Conservation (phyloP, 2,113 vertebrate genomes). For the Notothenia coriiceps region DNA sequence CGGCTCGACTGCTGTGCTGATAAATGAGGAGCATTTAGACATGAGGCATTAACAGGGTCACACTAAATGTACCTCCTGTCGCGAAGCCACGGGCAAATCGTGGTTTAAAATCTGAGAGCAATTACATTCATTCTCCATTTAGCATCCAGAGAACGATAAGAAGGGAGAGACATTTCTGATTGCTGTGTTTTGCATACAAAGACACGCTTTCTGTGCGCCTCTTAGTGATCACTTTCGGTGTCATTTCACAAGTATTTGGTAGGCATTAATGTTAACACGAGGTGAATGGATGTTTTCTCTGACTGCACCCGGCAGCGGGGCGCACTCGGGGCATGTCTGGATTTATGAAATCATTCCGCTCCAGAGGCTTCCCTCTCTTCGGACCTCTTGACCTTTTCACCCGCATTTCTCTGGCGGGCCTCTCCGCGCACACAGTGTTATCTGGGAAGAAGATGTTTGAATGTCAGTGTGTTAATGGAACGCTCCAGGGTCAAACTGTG, state of each 20-base stretch:
- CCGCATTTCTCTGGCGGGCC: slow-evolving; percentile 21
- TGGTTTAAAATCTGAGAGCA: neutral
- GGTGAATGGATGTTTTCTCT: slow-evolving; percentile 7
- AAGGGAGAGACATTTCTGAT: neutral
- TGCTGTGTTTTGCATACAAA: neutral
- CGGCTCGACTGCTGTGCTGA: slow-evolving; percentile 18
- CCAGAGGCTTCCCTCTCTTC: slow-evolving; percentile 31
- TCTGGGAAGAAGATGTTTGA: slow-evolving; percentile 21
- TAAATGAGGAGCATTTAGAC: slow-evolving; percentile 27
- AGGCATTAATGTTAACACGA: neutral
- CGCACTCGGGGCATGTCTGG: neutral
- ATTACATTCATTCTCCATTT: neutral
- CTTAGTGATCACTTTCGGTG: neutral
- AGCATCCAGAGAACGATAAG: neutral
- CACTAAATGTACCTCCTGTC: slow-evolving; percentile 45
- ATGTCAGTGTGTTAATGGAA: slow-evolving; percentile 51
- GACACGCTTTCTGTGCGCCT: too few relatives aligned
- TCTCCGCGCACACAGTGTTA: slow-evolving; percentile 18
- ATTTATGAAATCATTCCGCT: slow-evolving; percentile 47
- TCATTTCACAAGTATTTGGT: neutral
- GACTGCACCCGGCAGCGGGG: slow-evolving; percentile 8
- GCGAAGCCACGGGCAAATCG: slow-evolving; percentile 9
- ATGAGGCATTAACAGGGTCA: slow-evolving; percentile 19
- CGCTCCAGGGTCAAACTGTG: slow-evolving; percentile 29
- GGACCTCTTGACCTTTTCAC: slow-evolving; percentile 45